phyloP scores from a whole-genome alignment of 1,140 invertebrate species.

The Zophobas morio region DNA sequence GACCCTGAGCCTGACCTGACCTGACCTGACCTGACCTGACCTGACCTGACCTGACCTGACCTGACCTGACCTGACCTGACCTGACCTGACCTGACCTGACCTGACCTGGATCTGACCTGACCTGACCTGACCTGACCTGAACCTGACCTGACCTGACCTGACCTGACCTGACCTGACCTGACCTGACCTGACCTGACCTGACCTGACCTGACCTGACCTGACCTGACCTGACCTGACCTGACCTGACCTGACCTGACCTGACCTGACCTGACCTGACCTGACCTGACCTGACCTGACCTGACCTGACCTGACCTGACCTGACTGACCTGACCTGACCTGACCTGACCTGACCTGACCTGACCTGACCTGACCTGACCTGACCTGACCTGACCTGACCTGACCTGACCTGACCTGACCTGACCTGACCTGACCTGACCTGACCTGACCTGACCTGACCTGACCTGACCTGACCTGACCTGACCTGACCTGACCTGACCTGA shows the following conservation, averaged over 20 bases:
- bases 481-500: conserved; percentile 57
- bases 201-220: conserved; percentile 56
- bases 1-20: conserved; percentile 46
- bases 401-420: conserved; percentile 60
- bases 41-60: conserved; percentile 43
- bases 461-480: conserved; percentile 58
- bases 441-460: conserved; percentile 59
- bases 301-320: conserved; percentile 60
- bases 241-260: conserved; percentile 52
- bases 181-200: conserved; percentile 56
- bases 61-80: conserved; percentile 48
- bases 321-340: conserved; percentile 60
- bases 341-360: conserved; percentile 57
- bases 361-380: conserved; percentile 54
- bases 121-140: no score
- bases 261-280: conserved; percentile 59
- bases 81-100: conserved; percentile 50
- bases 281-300: conserved; percentile 61
- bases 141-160: conserved; percentile 47
- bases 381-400: conserved; percentile 58
- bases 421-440: conserved; percentile 60
- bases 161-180: conserved; percentile 46
- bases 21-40: conserved; percentile 48
- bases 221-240: conserved; percentile 55
- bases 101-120: conserved; percentile 44